Percentiles rank a stretch among this genome's conserved stretches.
Conservation (phyloP, 2,888 invertebrate species). For the Protophormia terraenovae region DNA sequence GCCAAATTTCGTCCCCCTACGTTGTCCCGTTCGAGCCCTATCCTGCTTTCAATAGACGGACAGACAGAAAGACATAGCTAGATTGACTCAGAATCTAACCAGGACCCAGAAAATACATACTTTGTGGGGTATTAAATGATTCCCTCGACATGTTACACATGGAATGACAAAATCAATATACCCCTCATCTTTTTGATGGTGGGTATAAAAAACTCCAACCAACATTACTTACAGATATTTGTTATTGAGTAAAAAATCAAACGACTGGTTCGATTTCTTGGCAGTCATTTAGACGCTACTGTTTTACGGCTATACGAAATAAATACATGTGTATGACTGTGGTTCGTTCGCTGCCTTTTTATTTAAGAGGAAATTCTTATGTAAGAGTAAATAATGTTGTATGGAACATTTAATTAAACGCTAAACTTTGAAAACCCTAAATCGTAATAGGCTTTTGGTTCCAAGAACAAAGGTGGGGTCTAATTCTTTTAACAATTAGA, state of each 20-base stretch:
- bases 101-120: too few species aligned
- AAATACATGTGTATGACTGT: slow-evolving; percentile 15
- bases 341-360: slow-evolving; percentile 7
- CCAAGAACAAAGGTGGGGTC: slow-evolving; percentile 32
- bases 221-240: not conserved
- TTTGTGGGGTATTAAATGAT: too few species aligned
- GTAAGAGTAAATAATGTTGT: not conserved
- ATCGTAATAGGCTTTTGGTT: not conserved
- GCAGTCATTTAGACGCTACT: slow-evolving; percentile 63
- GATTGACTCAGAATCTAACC: too few species aligned
- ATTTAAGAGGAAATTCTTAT: slow-evolving; percentile 35
- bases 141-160: too few species aligned
- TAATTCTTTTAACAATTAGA: slow-evolving; percentile 11
- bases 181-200: too few species aligned
- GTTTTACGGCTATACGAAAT: not conserved
- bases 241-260: not conserved
- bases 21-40: too few species aligned
- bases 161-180: too few species aligned
- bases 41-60: too few species aligned
- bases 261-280: slow-evolving; percentile 36
- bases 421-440: not conserved
- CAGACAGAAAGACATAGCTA: too few species aligned
- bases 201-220: too few species aligned
- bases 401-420: not conserved
- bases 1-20: too few species aligned